These are phyloP conservation scores for Phalacrocorax brasilianus DNA, from an alignment of 2,113 vertebrate species.

Conservation along the genomic window DNA sequence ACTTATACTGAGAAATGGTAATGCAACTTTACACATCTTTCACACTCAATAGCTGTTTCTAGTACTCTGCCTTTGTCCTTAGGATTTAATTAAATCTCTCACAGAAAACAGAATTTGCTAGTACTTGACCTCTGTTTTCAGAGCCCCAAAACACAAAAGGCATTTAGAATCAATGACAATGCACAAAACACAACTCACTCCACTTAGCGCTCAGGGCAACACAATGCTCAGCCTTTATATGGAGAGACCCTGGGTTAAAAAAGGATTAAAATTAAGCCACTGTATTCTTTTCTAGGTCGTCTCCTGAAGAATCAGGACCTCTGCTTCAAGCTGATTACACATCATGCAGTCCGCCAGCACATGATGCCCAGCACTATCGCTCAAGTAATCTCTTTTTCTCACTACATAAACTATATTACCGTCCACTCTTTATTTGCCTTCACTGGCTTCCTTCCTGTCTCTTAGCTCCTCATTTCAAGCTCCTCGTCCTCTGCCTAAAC, in stretches of 20 bases:
- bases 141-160: conserved; percentile 46
- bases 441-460: conserved; percentile 31
- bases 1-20: not conserved
- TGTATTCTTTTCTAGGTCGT: not conserved
- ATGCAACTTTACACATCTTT: conserved; percentile 8
- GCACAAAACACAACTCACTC: conserved; percentile 27
- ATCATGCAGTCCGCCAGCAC: not conserved
- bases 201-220: not conserved
- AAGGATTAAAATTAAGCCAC: conserved; percentile 15
- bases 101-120: conserved; percentile 62
- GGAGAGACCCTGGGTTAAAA: conserved; percentile 10
- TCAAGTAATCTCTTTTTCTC: not conserved
- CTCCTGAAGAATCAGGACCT: not conserved
- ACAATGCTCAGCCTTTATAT: conserved; percentile 10
- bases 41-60: conserved; percentile 14
- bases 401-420: not conserved
- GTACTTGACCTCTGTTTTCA: conserved; percentile 63
- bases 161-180: conserved; percentile 62
- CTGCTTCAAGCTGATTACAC: not conserved
- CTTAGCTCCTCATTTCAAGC: not conserved
- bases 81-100: conserved; percentile 59
- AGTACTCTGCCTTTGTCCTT: conserved; percentile 60
- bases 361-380: not conserved
- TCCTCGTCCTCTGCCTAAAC: not conserved
- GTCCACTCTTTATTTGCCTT: not conserved